These are phyloP conservation scores for Mixornis gularis DNA, from an alignment of 2,113 vertebrate species.

Conservation along the genomic window DNA sequence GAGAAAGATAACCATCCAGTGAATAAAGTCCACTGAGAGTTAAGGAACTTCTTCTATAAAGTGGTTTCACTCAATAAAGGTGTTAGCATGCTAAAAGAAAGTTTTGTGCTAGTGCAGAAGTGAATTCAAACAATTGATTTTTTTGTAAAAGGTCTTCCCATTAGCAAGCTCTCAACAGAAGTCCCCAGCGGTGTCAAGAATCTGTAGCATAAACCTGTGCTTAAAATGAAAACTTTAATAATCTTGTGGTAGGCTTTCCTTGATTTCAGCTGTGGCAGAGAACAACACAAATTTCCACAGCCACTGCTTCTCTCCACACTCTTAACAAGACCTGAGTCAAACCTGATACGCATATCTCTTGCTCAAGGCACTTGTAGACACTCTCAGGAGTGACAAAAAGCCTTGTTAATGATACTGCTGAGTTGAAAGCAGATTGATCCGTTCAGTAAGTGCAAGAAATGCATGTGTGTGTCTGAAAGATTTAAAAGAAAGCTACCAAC, in stretches of 20 bases:
- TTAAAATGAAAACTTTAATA: conserved; percentile 10
- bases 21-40: neutral
- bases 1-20: neutral
- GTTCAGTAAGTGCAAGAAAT: neutral
- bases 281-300: neutral
- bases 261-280: neutral
- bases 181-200: neutral
- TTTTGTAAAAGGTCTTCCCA: neutral
- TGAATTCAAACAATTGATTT: neutral
- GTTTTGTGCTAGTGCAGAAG: neutral
- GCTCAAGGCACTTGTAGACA: neutral
- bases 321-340: neutral
- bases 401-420: neutral
- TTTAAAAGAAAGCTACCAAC: neutral
- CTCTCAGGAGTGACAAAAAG: neutral
- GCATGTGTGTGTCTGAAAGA: neutral
- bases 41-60: neutral
- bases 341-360: neutral
- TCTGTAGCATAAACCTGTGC: neutral
- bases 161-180: neutral
- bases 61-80: neutral
- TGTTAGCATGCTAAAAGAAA: neutral
- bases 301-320: neutral
- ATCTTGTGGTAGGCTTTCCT: neutral
- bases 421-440: neutral